Conservation (phyloP, 2,888 invertebrate genomes). For the Xanthorhoe spadicearia region DNA sequence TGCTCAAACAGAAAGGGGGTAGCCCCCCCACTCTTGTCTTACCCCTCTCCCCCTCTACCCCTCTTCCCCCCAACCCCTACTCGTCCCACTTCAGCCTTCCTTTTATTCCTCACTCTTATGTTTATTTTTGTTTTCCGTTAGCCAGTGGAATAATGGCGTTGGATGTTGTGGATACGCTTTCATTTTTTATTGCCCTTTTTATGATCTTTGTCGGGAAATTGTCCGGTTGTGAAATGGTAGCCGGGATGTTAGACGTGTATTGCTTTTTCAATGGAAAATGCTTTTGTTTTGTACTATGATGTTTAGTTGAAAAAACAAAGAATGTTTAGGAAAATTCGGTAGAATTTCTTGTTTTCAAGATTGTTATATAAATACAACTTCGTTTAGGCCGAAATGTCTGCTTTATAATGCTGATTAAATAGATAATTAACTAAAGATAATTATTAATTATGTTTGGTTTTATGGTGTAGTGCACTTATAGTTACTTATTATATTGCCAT, state of each 20-base stretch:
- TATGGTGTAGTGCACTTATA: too few species aligned
- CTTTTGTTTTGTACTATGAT: not conserved
- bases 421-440: too few species aligned
- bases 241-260: not conserved
- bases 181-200: slow-evolving; percentile 39
- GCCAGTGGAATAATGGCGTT: slow-evolving; percentile 78
- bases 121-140: slow-evolving; percentile 84
- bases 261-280: not conserved
- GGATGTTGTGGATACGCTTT: slow-evolving; percentile 59
- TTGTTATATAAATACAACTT: not conserved
- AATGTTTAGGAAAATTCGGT: not conserved
- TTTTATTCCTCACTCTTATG: slow-evolving; percentile 81
- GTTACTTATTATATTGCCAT: too few species aligned
- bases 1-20: slow-evolving; percentile 49
- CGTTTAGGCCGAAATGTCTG: not conserved
- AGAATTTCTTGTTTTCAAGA: not conserved
- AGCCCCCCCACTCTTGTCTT: slow-evolving; percentile 52
- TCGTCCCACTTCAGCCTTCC: slow-evolving; percentile 81
- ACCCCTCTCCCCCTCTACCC: slow-evolving; percentile 67
- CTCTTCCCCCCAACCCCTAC: slow-evolving; percentile 73
- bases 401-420: not conserved
- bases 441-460: too few species aligned
- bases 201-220: slow-evolving; percentile 36
- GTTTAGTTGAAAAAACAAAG: not conserved
- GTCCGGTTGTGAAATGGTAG: slow-evolving; percentile 21